Base-by-base conservation (phyloP, 1,140 invertebrate genomes). In the Trinorchestia longiramus region DNA sequence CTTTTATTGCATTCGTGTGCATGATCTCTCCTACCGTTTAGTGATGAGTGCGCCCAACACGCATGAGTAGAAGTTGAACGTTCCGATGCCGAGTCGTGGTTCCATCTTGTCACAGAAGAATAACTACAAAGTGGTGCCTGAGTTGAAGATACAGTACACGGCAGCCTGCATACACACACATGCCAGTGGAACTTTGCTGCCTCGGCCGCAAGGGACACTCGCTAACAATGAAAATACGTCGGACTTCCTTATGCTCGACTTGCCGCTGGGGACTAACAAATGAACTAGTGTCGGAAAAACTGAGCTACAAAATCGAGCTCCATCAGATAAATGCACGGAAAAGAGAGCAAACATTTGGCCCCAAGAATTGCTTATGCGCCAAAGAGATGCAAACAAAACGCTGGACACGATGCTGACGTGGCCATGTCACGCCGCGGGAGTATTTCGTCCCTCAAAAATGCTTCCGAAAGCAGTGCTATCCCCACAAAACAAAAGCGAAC, bases 181-280 rank as follows among this genome's bases (percentile, higher is more conserved):
- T 28, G 3, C 15, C 62, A 19, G 62, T 36, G 62, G 62, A 77
- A 77, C 15, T 77, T 77, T 28, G 41, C 88, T 90, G 41, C 88
- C 88, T 90, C 3, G 36, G n/a, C 88, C 88, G 8, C 41, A 0
- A 43, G 88, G 88, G 88, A 90, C 43, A 90, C 43, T 42, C 88
- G 88, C 88, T 15, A 90, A 90, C 88, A 90, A 90, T 42, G 88
- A 90, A 90, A 90, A 90, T 90, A 90, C 43, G 88, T 43, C 88
- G 4, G 88, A 90, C 62, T 77, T 77, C 62, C 62, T 77, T 36
- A 28, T 23, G 88, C 36, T 42, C 88, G 41, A 42, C 88, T 4
- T 43, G 41, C 88, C 88, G 88, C 88, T 43, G n/a, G 88, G 88
- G 88, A 90, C 88, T 90, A 90, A 90, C 43, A 90, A 90, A 90